Percentiles rank a stretch among this genome's conserved stretches.
These are phyloP conservation scores for Gadopsis bispinosus DNA, from an alignment of 2,797 vertebrate genomes.

Conservation along the genomic window DNA sequence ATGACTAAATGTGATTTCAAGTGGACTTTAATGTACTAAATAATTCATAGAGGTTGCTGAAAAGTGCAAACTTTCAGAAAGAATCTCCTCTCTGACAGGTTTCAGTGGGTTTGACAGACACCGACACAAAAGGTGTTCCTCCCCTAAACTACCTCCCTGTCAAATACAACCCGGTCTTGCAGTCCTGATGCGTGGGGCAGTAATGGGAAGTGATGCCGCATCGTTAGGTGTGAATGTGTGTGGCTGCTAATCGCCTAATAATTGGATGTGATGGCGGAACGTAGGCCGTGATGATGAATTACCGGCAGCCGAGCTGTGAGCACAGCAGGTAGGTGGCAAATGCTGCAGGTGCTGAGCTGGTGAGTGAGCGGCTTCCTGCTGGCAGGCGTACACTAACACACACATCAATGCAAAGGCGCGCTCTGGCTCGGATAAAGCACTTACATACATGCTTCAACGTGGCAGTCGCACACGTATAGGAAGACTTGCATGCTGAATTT, in stretches of 20 bases:
- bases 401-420: neutral
- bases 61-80: neutral
- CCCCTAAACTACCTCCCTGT: slow-evolving; percentile 27
- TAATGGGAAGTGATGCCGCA: slow-evolving; percentile 53
- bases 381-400: slow-evolving; percentile 1
- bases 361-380: slow-evolving; percentile 47
- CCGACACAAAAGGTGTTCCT: neutral
- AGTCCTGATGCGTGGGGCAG: slow-evolving; percentile 23
- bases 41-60: neutral
- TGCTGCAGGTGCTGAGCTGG: slow-evolving; percentile 69
- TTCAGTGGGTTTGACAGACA: slow-evolving; percentile 10
- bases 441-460: slow-evolving; percentile 10
- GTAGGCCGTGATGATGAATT: slow-evolving; percentile 76
- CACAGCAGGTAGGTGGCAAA: slow-evolving; percentile 69
- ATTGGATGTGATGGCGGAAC: slow-evolving; percentile 75
- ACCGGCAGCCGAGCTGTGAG: slow-evolving; percentile 59
- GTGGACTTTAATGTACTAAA: neutral
- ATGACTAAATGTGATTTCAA: neutral
- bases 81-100: slow-evolving; percentile 9
- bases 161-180: slow-evolving; percentile 36
- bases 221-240: slow-evolving; percentile 54
- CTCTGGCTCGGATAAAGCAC: slow-evolving; percentile 13
- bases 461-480: slow-evolving; percentile 11
- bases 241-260: slow-evolving; percentile 76
- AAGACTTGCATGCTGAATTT: slow-evolving; percentile 6